Evolutionary conservation across 37 sponge, comb jelly and placozoan genomes (phyloP), one percentile per base, ranked within the genome.

Genomic region (Chondrilla cf. caribensis): DNA sequence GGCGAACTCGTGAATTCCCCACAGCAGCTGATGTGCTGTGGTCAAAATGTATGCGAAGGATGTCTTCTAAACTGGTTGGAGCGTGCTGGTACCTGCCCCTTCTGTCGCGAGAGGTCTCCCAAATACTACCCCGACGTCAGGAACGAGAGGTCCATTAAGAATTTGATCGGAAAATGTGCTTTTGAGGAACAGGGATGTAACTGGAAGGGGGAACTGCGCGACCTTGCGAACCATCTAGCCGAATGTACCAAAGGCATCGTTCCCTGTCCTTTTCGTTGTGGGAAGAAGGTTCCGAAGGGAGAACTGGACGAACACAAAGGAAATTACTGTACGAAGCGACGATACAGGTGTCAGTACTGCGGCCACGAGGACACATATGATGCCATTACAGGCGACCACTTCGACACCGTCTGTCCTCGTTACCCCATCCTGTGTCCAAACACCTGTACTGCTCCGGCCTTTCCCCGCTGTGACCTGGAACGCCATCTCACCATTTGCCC

Each of bases 141-240:
- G 7, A 73, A 73, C 76, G 76, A 73, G 18, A 37, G 76, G 24
- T 41, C 76, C 43, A 39, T 73, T 11, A 73, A 40, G 44, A 73
- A 73, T 40, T 25, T 73, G 2, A 73, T 15, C 18, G 76, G 44
- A 38, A 73, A 43, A 1, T 73, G 76, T 42, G 38, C 43, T 17
- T 73, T 73, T 73, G 44, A 14, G 41, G 76, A 37, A 2, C 44
- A 73, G 44, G 76, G 76, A 41, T 73, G 76, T 43, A 73, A 73
- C 41, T 73, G 76, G 76, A 31, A 73, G 44, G 76, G 76, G 7
- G 76, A 73, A 25, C 36, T 73, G 76, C 44, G 41, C 24, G 24
- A 73, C 36, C 21, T 73, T n/a, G 25, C 21, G 1, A 22, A 14
- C 2, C 76, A 73, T 22, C 24, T 42, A 2, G 6, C 2, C 15